phyloP scores from a whole-genome alignment of 2,888 invertebrate species.

The Eupithecia subumbrata region DNA sequence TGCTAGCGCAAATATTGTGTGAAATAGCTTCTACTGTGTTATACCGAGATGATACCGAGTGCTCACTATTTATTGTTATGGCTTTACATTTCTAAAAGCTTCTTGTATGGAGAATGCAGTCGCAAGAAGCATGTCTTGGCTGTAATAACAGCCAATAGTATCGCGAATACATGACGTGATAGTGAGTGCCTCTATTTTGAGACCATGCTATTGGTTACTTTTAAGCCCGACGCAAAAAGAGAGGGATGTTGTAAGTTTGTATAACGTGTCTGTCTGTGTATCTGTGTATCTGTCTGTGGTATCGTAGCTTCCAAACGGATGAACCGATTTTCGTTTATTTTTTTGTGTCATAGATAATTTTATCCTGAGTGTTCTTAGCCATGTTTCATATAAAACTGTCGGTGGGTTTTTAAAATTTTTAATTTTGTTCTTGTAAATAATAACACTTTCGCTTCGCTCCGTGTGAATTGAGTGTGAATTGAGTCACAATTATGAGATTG shows the following conservation, averaged over 20 bases:
- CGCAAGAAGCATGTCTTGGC: background rate
- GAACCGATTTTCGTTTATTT: no score
- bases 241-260: no score
- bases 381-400: no score
- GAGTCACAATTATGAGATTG: background rate
- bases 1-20: slow-evolving; percentile 51
- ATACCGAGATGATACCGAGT: slow-evolving; percentile 17
- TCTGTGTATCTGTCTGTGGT: no score
- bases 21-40: slow-evolving; percentile 43
- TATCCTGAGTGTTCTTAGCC: no score
- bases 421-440: no score
- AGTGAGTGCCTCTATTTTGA: background rate
- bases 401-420: no score
- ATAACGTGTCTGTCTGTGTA: no score
- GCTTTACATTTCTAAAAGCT: background rate
- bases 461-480: no score
- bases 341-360: no score
- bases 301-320: no score
- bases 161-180: background rate
- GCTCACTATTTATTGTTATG: slow-evolving; percentile 12
- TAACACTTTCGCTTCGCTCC: background rate
- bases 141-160: background rate
- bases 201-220: background rate
- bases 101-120: background rate
- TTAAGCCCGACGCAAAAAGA: no score